Evolutionary conservation across 2,888 invertebrate genomes (phyloP).

Genomic region (Drosophila mimetica): DNA sequence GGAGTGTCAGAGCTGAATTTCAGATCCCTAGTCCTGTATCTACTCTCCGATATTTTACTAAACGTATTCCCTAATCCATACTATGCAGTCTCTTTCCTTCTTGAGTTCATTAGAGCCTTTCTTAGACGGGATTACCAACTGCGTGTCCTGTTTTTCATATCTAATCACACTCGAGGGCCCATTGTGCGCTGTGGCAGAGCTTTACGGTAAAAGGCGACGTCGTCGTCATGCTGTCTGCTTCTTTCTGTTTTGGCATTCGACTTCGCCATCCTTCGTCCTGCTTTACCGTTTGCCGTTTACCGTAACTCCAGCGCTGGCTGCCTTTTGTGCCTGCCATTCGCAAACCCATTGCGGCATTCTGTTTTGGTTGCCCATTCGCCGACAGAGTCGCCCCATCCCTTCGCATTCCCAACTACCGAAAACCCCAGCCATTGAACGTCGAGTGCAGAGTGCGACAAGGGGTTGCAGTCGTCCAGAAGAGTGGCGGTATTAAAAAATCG

Average conservation of each 20-base stretch:
- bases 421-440: constrained; percentile 7
- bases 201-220: constrained; percentile 54
- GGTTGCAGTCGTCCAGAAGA: constrained; percentile 26
- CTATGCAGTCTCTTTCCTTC: not conserved
- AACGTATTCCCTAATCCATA: not conserved
- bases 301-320: constrained; percentile 49
- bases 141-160: not conserved
- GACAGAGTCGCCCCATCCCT: constrained; percentile 21
- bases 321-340: constrained; percentile 47
- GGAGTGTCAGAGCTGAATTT: no score
- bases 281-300: constrained; percentile 53
- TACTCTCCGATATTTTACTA: not conserved
- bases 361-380: constrained; percentile 65
- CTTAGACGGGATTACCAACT: not conserved
- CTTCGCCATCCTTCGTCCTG: constrained; percentile 4
- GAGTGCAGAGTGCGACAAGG: constrained; percentile 29
- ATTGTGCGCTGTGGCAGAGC: constrained; percentile 29
- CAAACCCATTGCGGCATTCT: constrained; percentile 71
- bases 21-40: no score
- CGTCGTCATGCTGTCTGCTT: constrained; percentile 45
- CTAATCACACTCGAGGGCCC: constrained; percentile 6
- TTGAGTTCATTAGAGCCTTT: not conserved
- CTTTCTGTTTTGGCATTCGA: constrained; percentile 24
- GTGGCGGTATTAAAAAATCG: constrained; percentile 12
- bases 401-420: constrained; percentile 18